Conservation (phyloP, 2,888 invertebrate genomes). For the Tachina grossa region DNA sequence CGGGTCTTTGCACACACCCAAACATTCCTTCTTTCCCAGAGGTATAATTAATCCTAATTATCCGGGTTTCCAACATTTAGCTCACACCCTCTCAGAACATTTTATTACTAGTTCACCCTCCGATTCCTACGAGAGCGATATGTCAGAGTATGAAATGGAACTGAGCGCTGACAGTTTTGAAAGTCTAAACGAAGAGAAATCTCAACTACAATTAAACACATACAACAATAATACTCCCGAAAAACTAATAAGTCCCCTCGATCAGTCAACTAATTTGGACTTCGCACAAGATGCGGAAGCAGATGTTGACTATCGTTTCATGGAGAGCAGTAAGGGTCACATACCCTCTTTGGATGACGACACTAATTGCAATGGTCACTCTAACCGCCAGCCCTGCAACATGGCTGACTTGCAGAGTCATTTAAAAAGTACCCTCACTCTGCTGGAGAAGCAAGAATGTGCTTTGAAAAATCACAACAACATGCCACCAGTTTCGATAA, state of each 20-base stretch:
- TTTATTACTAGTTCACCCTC: constrained; percentile 80
- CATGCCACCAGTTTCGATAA: constrained; percentile 72
- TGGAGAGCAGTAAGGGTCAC: constrained; percentile 47
- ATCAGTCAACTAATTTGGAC: constrained; percentile 42
- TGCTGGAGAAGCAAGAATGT: constrained; percentile 60
- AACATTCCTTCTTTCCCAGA: constrained; percentile 83
- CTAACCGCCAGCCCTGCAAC: constrained; percentile 49
- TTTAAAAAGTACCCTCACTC: constrained; percentile 60
- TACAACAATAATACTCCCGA: constrained; percentile 64
- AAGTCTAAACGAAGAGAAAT: constrained; percentile 81
- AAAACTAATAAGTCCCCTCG: constrained; percentile 44
- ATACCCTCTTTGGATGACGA: constrained; percentile 61
- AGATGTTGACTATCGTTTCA: constrained; percentile 50
- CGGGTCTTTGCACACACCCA: constrained; percentile 72
- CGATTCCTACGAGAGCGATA: constrained; percentile 80
- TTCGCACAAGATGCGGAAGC: constrained; percentile 22
- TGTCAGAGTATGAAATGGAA: constrained; percentile 80
- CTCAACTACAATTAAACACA: constrained; percentile 68
- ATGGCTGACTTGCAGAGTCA: constrained; percentile 67
- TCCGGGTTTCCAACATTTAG: constrained; percentile 92
- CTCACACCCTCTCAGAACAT: constrained; percentile 86
- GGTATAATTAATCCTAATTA: constrained; percentile 93
- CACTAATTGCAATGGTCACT: constrained; percentile 66
- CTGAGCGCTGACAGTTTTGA: constrained; percentile 78
- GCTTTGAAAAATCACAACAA: constrained; percentile 60